Evolutionary conservation across 2,888 invertebrate genomes (phyloP).

Genomic region (Lasiommata megera): DNA sequence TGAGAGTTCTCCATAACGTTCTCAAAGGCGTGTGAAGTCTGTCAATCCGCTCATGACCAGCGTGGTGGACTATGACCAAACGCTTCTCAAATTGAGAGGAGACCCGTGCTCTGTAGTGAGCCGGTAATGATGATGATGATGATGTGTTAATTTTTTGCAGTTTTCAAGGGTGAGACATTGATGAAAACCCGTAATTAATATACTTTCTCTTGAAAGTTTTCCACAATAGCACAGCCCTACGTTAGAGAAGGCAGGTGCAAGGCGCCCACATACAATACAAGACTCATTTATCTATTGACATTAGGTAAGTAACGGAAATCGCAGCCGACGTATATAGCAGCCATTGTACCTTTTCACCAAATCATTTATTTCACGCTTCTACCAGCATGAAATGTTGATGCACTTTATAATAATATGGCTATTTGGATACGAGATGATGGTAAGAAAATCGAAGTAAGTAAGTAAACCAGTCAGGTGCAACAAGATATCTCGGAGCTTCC

Average conservation of each 20-base stretch:
- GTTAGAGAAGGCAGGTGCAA: conserved; percentile 58
- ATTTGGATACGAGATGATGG: conserved; percentile 6
- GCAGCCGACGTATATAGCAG: conserved; percentile 27
- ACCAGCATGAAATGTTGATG: conserved; percentile 16
- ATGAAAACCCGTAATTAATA: no score
- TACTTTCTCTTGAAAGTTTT: no score
- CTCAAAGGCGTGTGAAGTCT: no score
- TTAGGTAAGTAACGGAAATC: conserved; percentile 55
- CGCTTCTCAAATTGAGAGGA: no score
- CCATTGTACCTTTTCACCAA: conserved; percentile 28
- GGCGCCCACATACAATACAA: conserved; percentile 46
- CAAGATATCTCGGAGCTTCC: neutral
- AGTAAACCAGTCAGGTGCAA: neutral
- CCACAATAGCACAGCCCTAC: conserved; percentile 26
- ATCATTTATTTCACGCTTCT: conserved; percentile 23
- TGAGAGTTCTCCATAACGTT: no score
- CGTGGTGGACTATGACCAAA: no score
- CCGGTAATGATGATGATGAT: no score
- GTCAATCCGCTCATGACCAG: no score
- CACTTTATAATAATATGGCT: neutral
- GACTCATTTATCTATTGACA: conserved; percentile 53
- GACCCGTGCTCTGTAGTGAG: no score
- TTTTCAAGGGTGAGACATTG: no score
- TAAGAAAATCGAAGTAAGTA: neutral
- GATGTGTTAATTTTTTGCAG: no score